phyloP scores from a whole-genome alignment of 2,113 vertebrate genomes.

The Callospermophilus lateralis region DNA sequence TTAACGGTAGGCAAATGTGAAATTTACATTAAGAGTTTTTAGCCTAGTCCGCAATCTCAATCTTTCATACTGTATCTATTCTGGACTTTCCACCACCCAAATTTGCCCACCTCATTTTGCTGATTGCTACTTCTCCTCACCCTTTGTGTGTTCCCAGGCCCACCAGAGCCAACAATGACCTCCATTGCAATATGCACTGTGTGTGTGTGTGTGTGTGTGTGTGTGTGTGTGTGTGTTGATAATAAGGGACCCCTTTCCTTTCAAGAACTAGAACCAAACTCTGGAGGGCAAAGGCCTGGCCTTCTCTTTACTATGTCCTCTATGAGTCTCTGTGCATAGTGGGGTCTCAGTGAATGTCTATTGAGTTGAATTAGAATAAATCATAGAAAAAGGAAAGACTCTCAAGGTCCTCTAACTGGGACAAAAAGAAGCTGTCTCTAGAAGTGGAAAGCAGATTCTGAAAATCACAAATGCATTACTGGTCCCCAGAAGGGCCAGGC shows the following conservation, averaged over 20 bases:
- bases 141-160: background rate
- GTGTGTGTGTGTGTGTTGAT: background rate
- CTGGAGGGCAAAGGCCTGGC: background rate
- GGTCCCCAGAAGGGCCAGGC: background rate
- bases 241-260: background rate
- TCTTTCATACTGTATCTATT: background rate
- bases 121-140: background rate
- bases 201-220: fast-evolving
- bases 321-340: background rate
- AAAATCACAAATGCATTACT: background rate
- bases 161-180: background rate
- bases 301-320: background rate
- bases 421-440: constrained; percentile 26
- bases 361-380: background rate
- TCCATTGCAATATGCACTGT: background rate
- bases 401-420: background rate
- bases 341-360: background rate
- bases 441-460: background rate
- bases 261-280: background rate
- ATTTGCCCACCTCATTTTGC: background rate
- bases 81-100: background rate
- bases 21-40: background rate
- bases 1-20: background rate
- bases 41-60: background rate
- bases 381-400: background rate